Conservation (phyloP, 92 coral and sea anemone species). For the Umimayanthus chanpuru region DNA sequence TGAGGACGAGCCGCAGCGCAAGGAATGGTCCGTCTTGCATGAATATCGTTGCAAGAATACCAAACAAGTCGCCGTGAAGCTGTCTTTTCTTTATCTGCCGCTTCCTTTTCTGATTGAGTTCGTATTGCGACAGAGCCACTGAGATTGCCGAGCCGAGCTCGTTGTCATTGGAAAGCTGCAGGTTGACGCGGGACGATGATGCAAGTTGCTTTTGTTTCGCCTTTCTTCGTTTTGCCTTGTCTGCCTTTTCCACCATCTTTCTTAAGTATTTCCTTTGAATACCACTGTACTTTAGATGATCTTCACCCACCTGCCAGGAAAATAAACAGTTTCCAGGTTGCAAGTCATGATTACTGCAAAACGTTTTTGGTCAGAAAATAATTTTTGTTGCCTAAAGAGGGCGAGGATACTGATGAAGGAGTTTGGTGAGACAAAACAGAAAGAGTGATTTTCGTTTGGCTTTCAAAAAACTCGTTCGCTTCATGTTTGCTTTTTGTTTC, state of each 20-base stretch:
- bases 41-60: slow-evolving; percentile 81
- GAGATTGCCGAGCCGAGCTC: background rate
- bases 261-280: slow-evolving; percentile 23
- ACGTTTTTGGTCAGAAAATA: too few relatives aligned
- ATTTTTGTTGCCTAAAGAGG: too few relatives aligned
- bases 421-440: too few relatives aligned
- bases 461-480: too few relatives aligned
- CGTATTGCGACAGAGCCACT: slow-evolving; percentile 18
- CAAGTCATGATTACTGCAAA: too few relatives aligned
- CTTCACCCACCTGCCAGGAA: background rate
- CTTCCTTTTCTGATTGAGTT: background rate
- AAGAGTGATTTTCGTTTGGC: too few relatives aligned
- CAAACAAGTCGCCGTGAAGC: slow-evolving; percentile 84
- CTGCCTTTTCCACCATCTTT: slow-evolving; percentile 19
- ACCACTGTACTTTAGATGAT: background rate
- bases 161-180: slow-evolving; percentile 6
- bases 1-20: slow-evolving; percentile 66
- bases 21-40: slow-evolving; percentile 95
- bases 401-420: too few relatives aligned
- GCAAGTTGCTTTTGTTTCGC: background rate
- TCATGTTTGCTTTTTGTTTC: too few relatives aligned
- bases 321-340: background rate
- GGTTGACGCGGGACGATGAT: background rate
- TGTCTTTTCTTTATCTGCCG: slow-evolving; percentile 58
- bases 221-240: background rate